phyloP scores from a whole-genome alignment of 1,140 invertebrate genomes.

The Lepidurus couesii region DNA sequence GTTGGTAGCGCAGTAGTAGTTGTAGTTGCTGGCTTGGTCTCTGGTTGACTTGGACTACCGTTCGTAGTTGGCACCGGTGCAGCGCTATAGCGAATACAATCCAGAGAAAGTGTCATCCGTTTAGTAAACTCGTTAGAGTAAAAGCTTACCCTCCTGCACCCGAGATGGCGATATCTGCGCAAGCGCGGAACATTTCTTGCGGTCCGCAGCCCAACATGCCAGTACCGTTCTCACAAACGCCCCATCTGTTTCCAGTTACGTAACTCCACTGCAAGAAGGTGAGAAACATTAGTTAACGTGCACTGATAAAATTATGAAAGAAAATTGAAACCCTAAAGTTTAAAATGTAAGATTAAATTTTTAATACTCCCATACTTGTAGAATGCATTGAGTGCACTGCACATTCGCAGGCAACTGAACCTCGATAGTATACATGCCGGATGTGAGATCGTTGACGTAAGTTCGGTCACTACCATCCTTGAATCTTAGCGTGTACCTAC shows the following conservation, averaged over 20 bases:
- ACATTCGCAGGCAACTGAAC: slow-evolving; percentile 38
- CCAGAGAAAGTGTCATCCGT: not conserved
- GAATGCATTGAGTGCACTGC: slow-evolving; percentile 38
- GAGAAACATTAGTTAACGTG: not conserved
- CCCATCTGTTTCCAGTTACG: slow-evolving; percentile 44
- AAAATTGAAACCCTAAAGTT: not conserved
- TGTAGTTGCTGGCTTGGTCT: not conserved
- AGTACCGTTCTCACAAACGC: slow-evolving; percentile 41
- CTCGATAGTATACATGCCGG: slow-evolving; percentile 28
- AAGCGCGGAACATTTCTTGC: slow-evolving; percentile 44
- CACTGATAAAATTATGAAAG: not conserved
- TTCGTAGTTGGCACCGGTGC: not conserved
- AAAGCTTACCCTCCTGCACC: slow-evolving; percentile 1
- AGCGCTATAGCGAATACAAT: not conserved
- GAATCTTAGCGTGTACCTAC: not conserved
- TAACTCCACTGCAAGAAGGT: slow-evolving; percentile 37
- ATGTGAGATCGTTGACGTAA: slow-evolving; percentile 27
- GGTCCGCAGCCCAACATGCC: slow-evolving; percentile 45
- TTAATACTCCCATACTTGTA: slow-evolving; percentile 35
- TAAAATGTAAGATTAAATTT: not conserved
- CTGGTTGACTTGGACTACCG: not conserved
- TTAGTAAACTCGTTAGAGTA: not conserved
- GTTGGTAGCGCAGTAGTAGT: not conserved
- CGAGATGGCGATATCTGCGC: slow-evolving; percentile 40
- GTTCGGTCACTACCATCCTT: not conserved